These are phyloP conservation scores for Scelioninae gen. 1 DNA, from an alignment of 2,888 invertebrate genomes.

Conservation along the genomic window DNA sequence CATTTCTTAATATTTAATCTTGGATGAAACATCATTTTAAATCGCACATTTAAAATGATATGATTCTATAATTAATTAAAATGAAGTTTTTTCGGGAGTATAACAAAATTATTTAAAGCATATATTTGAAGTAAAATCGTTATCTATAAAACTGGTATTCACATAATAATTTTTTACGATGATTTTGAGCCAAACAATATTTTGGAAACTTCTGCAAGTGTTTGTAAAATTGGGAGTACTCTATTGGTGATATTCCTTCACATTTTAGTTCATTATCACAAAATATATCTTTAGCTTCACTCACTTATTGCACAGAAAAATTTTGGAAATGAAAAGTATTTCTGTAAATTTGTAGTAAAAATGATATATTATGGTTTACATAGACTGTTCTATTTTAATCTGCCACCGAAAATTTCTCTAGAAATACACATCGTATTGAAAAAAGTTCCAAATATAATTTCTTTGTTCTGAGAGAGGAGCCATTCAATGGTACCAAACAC, in stretches of 20 bases:
- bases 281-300: constrained; percentile 42
- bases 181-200: constrained; percentile 49
- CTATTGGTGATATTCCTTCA: constrained; percentile 44
- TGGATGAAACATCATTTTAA: background rate
- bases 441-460: no score
- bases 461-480: no score
- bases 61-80: no score
- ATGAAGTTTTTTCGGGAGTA: constrained; percentile 7
- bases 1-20: background rate
- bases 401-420: no score
- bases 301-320: constrained; percentile 22
- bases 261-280: constrained; percentile 21
- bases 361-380: constrained; percentile 26
- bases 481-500: no score
- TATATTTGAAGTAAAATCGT: constrained; percentile 28
- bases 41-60: no score
- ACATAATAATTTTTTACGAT: constrained; percentile 42
- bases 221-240: constrained; percentile 48
- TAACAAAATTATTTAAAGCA: constrained; percentile 51
- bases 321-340: constrained; percentile 49
- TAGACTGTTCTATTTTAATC: no score
- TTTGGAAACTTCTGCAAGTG: constrained; percentile 28
- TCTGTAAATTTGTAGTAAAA: constrained; percentile 34
- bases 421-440: no score
- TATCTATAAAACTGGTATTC: constrained; percentile 40